Evolutionary conservation across 1,140 invertebrate species (phyloP), one percentile per base, ranked within the genome.

Genomic region (Drosophila nebulosa): DNA sequence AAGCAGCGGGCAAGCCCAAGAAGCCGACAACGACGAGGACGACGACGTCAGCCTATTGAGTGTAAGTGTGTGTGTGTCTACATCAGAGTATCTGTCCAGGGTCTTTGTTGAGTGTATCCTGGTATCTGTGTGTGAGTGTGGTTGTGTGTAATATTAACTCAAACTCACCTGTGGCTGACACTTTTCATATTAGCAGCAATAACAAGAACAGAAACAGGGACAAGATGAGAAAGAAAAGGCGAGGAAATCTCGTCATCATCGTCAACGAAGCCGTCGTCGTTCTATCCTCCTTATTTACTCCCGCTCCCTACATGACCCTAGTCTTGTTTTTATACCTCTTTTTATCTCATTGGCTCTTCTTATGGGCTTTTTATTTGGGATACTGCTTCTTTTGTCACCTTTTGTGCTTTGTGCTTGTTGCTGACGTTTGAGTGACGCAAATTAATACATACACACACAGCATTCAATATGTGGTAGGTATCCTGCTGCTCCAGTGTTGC

Each of bases 91-190:
- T 55, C 50, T 46, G 78, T 56, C 58, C 42, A 55, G 55, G 78
- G 63, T 69, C 60, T 57, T 64, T 69, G 32, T 58, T 64, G 73
- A 52, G 32, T 69, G 50, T 70, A 50, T 74, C 27, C 63, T 46
- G 71, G 59, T 42, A 62, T 58, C 64, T 73, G 27, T 58, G 39
- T 53, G 6, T 74, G 32, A 50, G 46, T 57, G 58, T 42, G 9
- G 68, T 39, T 65, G 61, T 53, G 14, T 24, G 51, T 64, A 59
- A 74, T 73, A 81, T 86, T 81, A 74, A 78, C 69, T 86, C 74
- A 88, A 74, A 78, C 69, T 86, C 74, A 88, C 81, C 83, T 86
- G 81, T 86, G 74, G 81, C 78, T 74, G 81, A 78, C 83, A 86
- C 74, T 86, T 81, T 80, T 80, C 74, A 86, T 78, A 81, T 74